phyloP scores from a whole-genome alignment of 2,113 vertebrate species.

The Baryphthengus martii region DNA sequence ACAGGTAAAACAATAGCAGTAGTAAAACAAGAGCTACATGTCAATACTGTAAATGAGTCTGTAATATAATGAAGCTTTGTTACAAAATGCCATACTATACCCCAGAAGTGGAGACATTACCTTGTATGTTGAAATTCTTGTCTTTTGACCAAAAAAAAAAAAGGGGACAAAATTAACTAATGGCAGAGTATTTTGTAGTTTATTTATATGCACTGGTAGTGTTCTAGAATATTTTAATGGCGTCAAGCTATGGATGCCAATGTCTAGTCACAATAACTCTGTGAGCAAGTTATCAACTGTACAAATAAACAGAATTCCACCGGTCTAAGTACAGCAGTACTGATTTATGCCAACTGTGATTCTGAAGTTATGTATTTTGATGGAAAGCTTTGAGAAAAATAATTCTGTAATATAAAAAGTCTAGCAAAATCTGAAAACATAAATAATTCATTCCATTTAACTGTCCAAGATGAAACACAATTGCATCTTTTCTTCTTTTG shows the following conservation, averaged over 20 bases:
- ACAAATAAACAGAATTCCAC: constrained; percentile 15
- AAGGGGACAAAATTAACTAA: neutral
- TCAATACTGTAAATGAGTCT: neutral
- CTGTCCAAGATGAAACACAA: constrained; percentile 18
- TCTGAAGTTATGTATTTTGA: neutral
- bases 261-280: neutral
- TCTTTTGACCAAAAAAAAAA: neutral
- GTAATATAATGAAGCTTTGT: neutral
- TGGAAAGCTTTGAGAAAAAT: neutral
- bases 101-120: neutral
- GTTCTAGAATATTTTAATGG: neutral
- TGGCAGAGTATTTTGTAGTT: neutral
- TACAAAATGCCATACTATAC: neutral
- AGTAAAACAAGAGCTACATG: neutral
- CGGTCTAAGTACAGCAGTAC: neutral
- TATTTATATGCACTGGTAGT: neutral
- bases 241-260: neutral
- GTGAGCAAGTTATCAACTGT: neutral
- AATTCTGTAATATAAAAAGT: neutral
- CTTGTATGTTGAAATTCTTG: neutral
- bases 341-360: neutral
- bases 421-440: neutral
- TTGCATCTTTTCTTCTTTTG: constrained; percentile 18
- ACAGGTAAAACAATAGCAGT: neutral
- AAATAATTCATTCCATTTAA: constrained; percentile 15